Evolutionary conservation across 2,113 vertebrate species (phyloP).

Genomic region (Phoxinus phoxinus): DNA sequence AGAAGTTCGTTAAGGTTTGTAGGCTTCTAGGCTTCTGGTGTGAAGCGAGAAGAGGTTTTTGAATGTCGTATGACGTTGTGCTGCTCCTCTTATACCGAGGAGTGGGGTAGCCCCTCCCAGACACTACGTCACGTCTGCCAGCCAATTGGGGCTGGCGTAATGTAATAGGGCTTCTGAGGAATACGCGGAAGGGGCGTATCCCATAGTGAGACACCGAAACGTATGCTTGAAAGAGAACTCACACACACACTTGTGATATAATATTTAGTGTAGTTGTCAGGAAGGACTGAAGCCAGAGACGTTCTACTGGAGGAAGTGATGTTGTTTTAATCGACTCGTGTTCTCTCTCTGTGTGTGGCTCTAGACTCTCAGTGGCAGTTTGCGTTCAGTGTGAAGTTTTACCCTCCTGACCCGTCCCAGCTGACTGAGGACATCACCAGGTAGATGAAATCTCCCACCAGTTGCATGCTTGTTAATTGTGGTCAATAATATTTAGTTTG

Average conservation of each 20-base stretch:
- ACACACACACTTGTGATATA: background rate
- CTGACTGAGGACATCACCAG: slow-evolving; percentile 96
- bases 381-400: slow-evolving; percentile 97
- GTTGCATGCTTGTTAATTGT: background rate
- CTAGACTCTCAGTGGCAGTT: slow-evolving; percentile 93
- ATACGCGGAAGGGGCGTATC: too few relatives aligned
- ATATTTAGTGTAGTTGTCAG: background rate
- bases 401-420: slow-evolving; percentile 95
- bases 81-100: too few relatives aligned
- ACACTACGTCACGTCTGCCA: too few relatives aligned
- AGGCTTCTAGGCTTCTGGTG: too few relatives aligned
- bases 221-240: too few relatives aligned
- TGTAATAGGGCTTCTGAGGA: too few relatives aligned
- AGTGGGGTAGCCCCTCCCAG: too few relatives aligned
- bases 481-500: background rate
- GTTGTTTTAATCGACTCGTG: background rate
- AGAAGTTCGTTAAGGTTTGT: too few relatives aligned
- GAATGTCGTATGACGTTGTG: too few relatives aligned
- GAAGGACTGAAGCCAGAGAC: background rate
- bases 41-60: too few relatives aligned
- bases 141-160: too few relatives aligned
- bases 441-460: slow-evolving; percentile 66
- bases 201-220: too few relatives aligned
- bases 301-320: background rate
- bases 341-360: background rate